Evolutionary conservation across 2,888 invertebrate genomes (phyloP).

Genomic region (Hedya salicella): DNA sequence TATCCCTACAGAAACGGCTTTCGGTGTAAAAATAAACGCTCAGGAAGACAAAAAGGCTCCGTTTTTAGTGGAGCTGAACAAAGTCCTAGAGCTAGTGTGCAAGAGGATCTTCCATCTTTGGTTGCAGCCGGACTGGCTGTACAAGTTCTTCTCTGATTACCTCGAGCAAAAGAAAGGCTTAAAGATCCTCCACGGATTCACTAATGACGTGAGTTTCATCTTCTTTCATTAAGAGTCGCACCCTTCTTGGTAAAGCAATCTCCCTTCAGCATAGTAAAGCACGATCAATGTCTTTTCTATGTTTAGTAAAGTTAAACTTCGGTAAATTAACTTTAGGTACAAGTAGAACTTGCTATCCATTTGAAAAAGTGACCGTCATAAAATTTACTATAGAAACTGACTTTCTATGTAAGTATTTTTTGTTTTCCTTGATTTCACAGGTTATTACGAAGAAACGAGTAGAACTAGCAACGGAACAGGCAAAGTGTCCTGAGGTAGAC

Average conservation of each 20-base stretch:
- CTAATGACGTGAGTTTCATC: conserved; percentile 66
- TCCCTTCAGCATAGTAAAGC: too few species aligned
- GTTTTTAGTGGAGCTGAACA: conserved; percentile 64
- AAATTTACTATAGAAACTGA: background rate
- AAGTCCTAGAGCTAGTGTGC: conserved; percentile 62
- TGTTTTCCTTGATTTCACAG: conserved; percentile 49
- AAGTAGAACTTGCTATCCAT: too few species aligned
- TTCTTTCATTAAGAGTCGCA: background rate
- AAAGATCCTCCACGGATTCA: conserved; percentile 86
- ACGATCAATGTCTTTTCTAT: too few species aligned
- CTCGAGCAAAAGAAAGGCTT: conserved; percentile 79
- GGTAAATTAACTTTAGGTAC: too few species aligned
- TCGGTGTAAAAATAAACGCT: conserved; percentile 74
- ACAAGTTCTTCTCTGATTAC: conserved; percentile 78
- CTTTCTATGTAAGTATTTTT: too few species aligned
- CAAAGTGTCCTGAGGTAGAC: conserved; percentile 58
- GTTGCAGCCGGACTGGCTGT: conserved; percentile 84
- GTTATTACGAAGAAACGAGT: conserved; percentile 64
- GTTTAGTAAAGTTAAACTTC: too few species aligned
- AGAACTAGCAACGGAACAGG: conserved; percentile 58
- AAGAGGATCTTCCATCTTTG: conserved; percentile 76
- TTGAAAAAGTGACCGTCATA: background rate
- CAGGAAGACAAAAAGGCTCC: conserved; percentile 65
- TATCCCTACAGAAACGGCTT: conserved; percentile 64
- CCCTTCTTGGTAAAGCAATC: too few species aligned